Percentiles rank a stretch among this genome's conserved stretches.
These are phyloP conservation scores for Hetaerina titia DNA, from an alignment of 2,888 invertebrate genomes.

Conservation along the genomic window DNA sequence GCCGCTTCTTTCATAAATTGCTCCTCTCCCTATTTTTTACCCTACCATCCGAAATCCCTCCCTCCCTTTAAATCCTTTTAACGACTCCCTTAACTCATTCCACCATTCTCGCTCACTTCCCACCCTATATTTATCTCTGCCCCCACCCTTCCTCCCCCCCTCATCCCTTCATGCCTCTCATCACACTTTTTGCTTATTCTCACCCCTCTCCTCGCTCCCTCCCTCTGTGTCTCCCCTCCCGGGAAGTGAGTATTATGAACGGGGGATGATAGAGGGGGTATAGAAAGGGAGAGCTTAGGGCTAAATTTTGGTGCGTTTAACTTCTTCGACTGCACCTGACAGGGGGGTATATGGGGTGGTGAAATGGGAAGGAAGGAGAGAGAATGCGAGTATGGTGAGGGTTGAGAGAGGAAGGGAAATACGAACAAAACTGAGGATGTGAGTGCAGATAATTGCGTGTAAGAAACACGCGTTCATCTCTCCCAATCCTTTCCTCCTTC, in stretches of 20 bases:
- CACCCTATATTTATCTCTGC: not conserved
- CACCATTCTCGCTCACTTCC: not conserved
- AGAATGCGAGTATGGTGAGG: not conserved
- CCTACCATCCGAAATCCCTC: not conserved
- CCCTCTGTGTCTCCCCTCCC: not conserved
- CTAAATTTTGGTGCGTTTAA: not conserved
- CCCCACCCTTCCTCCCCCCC: not conserved
- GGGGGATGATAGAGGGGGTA: not conserved
- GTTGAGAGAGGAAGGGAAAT: not conserved
- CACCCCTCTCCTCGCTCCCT: not conserved
- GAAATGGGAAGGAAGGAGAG: not conserved
- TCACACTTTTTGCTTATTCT: not conserved
- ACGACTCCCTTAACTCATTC: not conserved
- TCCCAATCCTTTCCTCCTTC: not conserved
- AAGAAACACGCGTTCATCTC: not conserved
- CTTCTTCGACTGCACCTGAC: not conserved
- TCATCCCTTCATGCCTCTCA: conserved; percentile 25
- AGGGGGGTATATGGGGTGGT: not conserved
- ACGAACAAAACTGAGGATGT: not conserved
- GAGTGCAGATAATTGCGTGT: not conserved
- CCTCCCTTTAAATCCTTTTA: conserved; percentile 7
- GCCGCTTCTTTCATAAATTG: conserved; percentile 18
- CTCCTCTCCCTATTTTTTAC: not conserved
- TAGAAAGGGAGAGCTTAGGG: not conserved
- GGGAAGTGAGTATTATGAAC: not conserved